Conservation (phyloP, 2,113 vertebrate species). For the Noturus placidus region DNA sequence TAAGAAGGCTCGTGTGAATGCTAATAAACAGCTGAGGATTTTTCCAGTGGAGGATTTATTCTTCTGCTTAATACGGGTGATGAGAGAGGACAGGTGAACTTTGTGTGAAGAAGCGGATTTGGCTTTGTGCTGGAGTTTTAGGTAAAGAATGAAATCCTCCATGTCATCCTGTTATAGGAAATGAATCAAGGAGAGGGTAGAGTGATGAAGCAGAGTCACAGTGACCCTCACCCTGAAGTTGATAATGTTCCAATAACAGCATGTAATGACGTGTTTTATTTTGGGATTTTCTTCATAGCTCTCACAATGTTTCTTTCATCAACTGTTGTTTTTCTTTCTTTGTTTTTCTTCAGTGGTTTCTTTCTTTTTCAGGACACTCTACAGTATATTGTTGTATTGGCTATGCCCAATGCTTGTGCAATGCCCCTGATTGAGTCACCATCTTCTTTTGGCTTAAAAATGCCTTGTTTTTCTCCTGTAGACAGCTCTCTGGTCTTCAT, state of each 20-base stretch:
- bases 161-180: not conserved
- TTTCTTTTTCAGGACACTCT: not conserved
- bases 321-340: not conserved
- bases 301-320: not conserved
- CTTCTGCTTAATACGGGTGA: constrained; percentile 13
- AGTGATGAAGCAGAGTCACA: not conserved
- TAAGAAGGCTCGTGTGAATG: constrained; percentile 16
- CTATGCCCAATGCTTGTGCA: not conserved
- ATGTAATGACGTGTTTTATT: not conserved
- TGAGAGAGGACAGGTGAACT: too few relatives aligned
- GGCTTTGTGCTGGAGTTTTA: not conserved
- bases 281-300: not conserved
- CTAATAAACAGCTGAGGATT: constrained; percentile 14
- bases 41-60: not conserved
- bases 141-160: not conserved
- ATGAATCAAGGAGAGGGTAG: not conserved
- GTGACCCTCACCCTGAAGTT: not conserved
- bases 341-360: not conserved
- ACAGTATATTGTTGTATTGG: not conserved
- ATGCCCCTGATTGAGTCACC: not conserved
- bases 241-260: too few relatives aligned
- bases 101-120: not conserved
- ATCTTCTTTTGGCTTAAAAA: not conserved
- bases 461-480: not conserved
- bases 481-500: not conserved